A percentile compares a stretch with the other conserved stretches of the same genome.
Evolutionary conservation across 1,140 invertebrate genomes (phyloP).

Genomic region (Diabrotica virgifera): DNA sequence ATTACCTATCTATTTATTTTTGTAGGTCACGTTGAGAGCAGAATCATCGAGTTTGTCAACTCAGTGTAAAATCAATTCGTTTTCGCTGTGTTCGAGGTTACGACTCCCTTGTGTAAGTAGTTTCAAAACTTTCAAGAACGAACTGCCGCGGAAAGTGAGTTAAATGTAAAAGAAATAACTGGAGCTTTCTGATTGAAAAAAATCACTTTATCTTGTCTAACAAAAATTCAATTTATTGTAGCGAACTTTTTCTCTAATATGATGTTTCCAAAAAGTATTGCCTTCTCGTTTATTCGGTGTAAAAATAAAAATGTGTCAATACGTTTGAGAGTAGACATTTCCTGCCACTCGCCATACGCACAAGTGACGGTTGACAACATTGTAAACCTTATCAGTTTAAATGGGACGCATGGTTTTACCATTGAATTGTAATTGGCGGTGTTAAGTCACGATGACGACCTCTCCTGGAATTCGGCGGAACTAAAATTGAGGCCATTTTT

Average conservation of each 20-base stretch:
- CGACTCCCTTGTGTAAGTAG: constrained; percentile 1
- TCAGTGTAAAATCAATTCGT: constrained; percentile 2
- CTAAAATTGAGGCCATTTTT: too few species aligned
- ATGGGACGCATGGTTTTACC: too few species aligned
- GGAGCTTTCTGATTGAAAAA: not conserved
- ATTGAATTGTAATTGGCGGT: too few species aligned
- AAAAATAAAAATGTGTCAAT: too few species aligned
- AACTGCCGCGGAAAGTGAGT: not conserved
- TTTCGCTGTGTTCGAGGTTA: not conserved
- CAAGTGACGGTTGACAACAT: too few species aligned
- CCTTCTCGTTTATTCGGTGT: too few species aligned
- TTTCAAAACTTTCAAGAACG: not conserved
- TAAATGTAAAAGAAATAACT: constrained; percentile 1
- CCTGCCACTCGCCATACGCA: too few species aligned
- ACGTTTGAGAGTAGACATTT: too few species aligned
- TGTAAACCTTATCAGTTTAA: too few species aligned
- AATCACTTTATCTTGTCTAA: not conserved
- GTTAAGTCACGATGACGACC: too few species aligned
- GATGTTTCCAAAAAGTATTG: too few species aligned
- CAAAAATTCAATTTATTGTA: not conserved
- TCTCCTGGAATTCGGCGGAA: too few species aligned
- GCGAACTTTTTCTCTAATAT: not conserved
- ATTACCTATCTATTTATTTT: not conserved
- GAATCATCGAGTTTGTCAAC: not conserved
- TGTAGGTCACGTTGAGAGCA: not conserved